Base-by-base conservation (phyloP, 1,140 invertebrate species). In the Macrocentrus cingulum region DNA sequence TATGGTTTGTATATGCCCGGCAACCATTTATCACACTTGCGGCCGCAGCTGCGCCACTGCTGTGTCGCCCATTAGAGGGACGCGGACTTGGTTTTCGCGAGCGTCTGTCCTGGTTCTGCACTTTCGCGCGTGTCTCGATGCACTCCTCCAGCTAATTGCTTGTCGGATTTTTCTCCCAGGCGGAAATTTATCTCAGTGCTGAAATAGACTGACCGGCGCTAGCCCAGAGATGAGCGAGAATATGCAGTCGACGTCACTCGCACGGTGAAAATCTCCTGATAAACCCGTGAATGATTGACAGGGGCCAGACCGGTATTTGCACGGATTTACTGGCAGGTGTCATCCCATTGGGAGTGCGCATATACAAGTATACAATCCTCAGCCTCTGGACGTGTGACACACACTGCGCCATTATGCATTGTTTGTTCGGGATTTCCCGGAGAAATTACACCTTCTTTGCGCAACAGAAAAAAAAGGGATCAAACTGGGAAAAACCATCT, bases 21-120 rank as follows among this genome's bases (percentile, higher is more conserved):
- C 56, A 52, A 20, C 61, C 57, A 63, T 63, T 63, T 60, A 63
- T 63, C 61, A 63, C 61, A 63, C 61, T 63, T 63, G 61, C 51
- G 61, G 61, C 57, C 57, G 54, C 61, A 63, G 61, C 61, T 63
- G 61, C 42, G 57, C 39, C 61, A 45, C 46, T 59, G 53, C 61
- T 51, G 45, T 59, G 61, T 62, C 57, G 57, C 36, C 61, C 61
- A 62, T 62, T 62, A 62, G 61, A 62, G 53, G 52, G 53, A 62
- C 61, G n/a, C n/a, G 56, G 53, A 59, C 56, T 56, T 46, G 56
- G 52, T 59, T 62, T 59, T 55, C 61, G 53, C 52, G 37, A 55
- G 56, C 55, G 42, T 45, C 39, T 55, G 53, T 55, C 53, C 60
- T 49, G 32, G 22, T 34, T 41, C 23, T 36, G 36, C 44, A 32